Percentiles rank a stretch among this genome's conserved stretches.
Conservation (phyloP, 2,888 invertebrate species). For the Amblyteles armatorius region DNA sequence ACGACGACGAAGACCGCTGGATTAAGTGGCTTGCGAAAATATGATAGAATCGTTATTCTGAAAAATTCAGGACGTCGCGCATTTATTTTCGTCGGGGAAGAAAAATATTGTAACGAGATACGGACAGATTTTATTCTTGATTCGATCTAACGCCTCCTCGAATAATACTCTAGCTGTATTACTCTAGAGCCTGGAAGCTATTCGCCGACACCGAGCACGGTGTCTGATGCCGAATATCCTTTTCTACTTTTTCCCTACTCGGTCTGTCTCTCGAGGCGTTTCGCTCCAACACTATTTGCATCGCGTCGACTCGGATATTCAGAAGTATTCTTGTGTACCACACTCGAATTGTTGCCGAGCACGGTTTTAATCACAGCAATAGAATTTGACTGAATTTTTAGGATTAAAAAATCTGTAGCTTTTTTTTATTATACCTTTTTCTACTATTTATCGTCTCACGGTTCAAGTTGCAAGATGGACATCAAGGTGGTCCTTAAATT, state of each 20-base stretch:
- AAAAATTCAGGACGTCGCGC: not conserved
- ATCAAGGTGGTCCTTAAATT: too few relatives aligned
- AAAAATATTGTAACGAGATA: conserved; percentile 56
- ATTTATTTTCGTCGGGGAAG: not conserved
- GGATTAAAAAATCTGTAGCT: not conserved
- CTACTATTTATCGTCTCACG: not conserved
- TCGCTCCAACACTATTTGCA: not conserved
- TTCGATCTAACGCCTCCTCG: conserved; percentile 47
- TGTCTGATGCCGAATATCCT: conserved; percentile 58
- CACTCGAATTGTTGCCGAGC: conserved; percentile 27
- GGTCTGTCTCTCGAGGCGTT: conserved; percentile 32
- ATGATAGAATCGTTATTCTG: too few relatives aligned
- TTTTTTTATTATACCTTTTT: not conserved
- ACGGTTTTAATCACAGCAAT: conserved; percentile 2
- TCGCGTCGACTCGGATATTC: not conserved
- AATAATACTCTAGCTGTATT: conserved; percentile 55
- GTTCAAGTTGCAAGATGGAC: too few relatives aligned
- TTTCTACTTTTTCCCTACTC: conserved; percentile 47
- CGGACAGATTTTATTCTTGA: conserved; percentile 60
- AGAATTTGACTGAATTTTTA: not conserved
- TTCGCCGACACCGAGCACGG: conserved; percentile 21
- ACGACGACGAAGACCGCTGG: too few relatives aligned
- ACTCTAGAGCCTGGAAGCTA: conserved; percentile 49
- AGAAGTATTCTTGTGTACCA: conserved; percentile 21
- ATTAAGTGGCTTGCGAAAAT: too few relatives aligned